Percentiles rank a stretch among this genome's conserved stretches.
Conservation (phyloP, 2,888 invertebrate species). For the Achlya flavicornis region DNA sequence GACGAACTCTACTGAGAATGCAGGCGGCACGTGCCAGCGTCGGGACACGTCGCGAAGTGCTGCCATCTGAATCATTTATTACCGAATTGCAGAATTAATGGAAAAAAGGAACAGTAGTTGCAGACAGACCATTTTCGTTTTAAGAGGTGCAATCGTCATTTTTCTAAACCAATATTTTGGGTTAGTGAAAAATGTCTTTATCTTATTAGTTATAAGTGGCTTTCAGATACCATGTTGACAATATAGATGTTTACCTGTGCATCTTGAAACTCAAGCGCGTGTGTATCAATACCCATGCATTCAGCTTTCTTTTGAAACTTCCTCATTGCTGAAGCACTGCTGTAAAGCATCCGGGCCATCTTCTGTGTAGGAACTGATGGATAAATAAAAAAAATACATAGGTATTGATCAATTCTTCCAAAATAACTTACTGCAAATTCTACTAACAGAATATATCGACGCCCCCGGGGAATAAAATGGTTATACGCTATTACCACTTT, state of each 20-base stretch:
- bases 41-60: constrained; percentile 93
- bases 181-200: no score
- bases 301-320: constrained; percentile 93
- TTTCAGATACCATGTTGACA: no score
- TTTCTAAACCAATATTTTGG: no score
- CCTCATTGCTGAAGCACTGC: constrained; percentile 94
- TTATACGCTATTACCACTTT: no score
- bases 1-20: constrained; percentile 97
- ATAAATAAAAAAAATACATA: constrained; percentile 7
- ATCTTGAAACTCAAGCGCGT: constrained; percentile 91
- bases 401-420: neutral
- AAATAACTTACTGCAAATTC: neutral
- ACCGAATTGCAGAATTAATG: neutral
- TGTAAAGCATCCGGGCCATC: constrained; percentile 95
- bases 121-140: no score
- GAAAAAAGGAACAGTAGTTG: neutral
- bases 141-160: no score
- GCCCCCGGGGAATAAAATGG: no score
- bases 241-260: constrained; percentile 84
- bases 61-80: constrained; percentile 76
- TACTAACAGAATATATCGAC: neutral
- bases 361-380: constrained; percentile 94
- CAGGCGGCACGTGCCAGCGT: constrained; percentile 97
- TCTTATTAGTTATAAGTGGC: no score
- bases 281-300: constrained; percentile 94